phyloP scores from a whole-genome alignment of 1,140 invertebrate species.

The Drosophila sp. region DNA sequence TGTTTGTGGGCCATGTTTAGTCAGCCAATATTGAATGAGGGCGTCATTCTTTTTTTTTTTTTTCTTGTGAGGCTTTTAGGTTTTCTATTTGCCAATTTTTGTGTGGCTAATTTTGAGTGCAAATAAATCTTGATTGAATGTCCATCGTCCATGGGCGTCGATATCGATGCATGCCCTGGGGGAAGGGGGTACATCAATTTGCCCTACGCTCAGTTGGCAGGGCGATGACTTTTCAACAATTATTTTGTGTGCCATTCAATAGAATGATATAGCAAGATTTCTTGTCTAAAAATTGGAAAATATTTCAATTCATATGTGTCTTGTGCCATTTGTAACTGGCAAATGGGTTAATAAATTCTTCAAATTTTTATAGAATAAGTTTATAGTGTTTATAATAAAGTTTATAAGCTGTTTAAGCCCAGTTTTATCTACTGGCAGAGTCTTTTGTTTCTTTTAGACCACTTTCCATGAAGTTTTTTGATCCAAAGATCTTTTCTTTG shows the following conservation, averaged over 20 bases:
- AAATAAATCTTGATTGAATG: constrained; percentile 63
- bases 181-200: background rate
- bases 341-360: background rate
- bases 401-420: no score
- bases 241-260: constrained; percentile 1
- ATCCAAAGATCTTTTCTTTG: no score
- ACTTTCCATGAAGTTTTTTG: no score
- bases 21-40: constrained; percentile 56
- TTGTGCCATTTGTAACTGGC: background rate
- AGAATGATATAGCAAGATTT: constrained; percentile 2
- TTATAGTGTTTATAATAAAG: no score
- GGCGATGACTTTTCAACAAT: background rate
- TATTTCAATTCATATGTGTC: background rate
- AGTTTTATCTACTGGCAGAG: no score
- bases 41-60: constrained; percentile 14
- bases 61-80: constrained; percentile 19
- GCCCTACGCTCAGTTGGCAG: background rate
- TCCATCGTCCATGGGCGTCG: constrained; percentile 32
- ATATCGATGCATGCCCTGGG: background rate
- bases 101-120: constrained; percentile 55
- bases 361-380: no score
- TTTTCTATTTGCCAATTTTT: constrained; percentile 55
- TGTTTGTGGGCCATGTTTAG: constrained; percentile 55
- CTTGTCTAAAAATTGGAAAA: background rate
- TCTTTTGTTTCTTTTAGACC: no score